A percentile compares a stretch with the other conserved stretches of the same genome.
Conservation (phyloP, 2,888 invertebrate genomes). For the Lasioglossum malachurum region DNA sequence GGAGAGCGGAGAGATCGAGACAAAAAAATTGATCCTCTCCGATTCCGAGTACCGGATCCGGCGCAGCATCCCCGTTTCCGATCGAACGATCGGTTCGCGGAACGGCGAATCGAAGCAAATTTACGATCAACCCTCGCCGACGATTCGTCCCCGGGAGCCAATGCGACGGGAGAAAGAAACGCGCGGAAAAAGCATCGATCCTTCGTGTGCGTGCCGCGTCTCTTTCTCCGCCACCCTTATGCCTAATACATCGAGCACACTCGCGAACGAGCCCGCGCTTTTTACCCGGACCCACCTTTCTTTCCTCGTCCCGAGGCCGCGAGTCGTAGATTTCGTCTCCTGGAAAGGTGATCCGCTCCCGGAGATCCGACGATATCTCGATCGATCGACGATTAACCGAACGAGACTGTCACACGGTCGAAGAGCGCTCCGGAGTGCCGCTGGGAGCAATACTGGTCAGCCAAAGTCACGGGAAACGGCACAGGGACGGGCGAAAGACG, state of each 20-base stretch:
- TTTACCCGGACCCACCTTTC: slow-evolving; percentile 37
- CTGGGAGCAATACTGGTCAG: background rate
- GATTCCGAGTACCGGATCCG: slow-evolving; percentile 56
- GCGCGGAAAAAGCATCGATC: slow-evolving; percentile 35
- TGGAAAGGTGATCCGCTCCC: slow-evolving; percentile 64
- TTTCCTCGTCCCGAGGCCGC: slow-evolving; percentile 3
- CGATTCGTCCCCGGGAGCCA: slow-evolving; percentile 27
- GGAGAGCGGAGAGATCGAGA: background rate
- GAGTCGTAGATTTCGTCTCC: slow-evolving; percentile 58
- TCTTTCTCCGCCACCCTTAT: slow-evolving; percentile 40
- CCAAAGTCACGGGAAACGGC: background rate
- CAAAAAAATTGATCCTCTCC: slow-evolving; percentile 54
- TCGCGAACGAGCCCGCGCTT: slow-evolving; percentile 42
- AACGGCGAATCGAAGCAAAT: slow-evolving; percentile 61
- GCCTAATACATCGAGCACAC: slow-evolving; percentile 57
- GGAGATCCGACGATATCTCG: slow-evolving; percentile 66
- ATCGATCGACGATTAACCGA: slow-evolving; percentile 64
- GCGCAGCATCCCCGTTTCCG: slow-evolving; percentile 46
- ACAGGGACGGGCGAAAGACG: background rate
- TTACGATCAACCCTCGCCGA: slow-evolving; percentile 65
- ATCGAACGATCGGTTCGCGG: slow-evolving; percentile 43
- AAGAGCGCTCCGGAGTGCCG: background rate
- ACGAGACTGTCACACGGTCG: background rate
- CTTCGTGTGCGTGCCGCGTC: slow-evolving; percentile 16
- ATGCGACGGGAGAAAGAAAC: slow-evolving; percentile 25